Base-by-base conservation (phyloP, 2,888 invertebrate genomes). In the Allygus modestus region DNA sequence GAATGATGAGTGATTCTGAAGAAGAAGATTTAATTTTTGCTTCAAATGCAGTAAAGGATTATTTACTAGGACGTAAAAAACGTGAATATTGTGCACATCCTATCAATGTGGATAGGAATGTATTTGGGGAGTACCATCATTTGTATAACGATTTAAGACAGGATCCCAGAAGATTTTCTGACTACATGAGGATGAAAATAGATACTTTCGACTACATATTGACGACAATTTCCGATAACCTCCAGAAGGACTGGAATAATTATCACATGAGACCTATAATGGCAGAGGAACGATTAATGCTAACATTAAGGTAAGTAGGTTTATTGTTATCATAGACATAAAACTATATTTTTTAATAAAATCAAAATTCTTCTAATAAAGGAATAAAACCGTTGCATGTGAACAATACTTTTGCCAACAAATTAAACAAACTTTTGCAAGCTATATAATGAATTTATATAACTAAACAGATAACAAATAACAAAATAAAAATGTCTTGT, bases 91-190 rank as follows among this genome's bases (percentile, higher is more conserved):
- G 37, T 61, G 61, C 26, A 61, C 17, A 61, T 61, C 61, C 61
- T 61, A 61, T 61, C n/a, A 61, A 61, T 61, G 26, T 61, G 26
- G 61, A 61, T 2, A 61, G 61, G 26, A 61, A 61, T 61, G 61
- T 61, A 61, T 61, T 61, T 61, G 61, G 61, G 15, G 61, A 28
- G 26, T 61, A 23, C 61, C 61, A 61, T 61, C n/a, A 61, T 23
- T 23, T 61, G 61, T 61, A 61, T 61, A 9, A 23, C 61, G 61
- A 61, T 61, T 61, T 61, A 61, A 61, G 61, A 61, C 61, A 61
- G 61, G 9, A 61, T 61, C 61, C 61, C 26, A 61, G 23, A 61
- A 61, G 15, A 23, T 61, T 61, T 61, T 4, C 26, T 61, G 1
- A 61, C 61, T 61, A 23, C 26, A n/a, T 61, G 61, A 61, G 61